phyloP scores from a whole-genome alignment of 2,113 vertebrate species.

The Romanogobio albipinnatus region DNA sequence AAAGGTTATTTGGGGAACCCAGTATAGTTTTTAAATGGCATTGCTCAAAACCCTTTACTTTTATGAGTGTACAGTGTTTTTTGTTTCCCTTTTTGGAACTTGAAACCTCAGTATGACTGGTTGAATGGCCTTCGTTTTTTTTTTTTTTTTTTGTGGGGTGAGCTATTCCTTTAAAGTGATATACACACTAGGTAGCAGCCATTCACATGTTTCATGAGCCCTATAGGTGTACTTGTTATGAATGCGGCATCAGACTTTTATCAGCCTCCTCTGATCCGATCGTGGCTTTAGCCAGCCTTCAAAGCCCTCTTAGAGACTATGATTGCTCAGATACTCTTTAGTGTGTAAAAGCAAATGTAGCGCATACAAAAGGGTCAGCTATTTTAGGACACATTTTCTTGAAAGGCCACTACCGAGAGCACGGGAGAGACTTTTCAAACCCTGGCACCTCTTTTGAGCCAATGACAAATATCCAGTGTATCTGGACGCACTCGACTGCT shows the following conservation, averaged over 20 bases:
- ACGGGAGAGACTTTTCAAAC: conserved; percentile 60
- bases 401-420: conserved; percentile 50
- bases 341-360: conserved; percentile 17
- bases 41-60: too few species aligned
- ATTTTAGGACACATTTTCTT: conserved; percentile 21
- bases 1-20: too few species aligned
- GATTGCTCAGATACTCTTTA: conserved; percentile 29
- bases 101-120: conserved; percentile 1
- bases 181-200: neutral
- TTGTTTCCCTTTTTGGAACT: neutral
- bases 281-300: neutral
- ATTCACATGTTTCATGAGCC: neutral
- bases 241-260: conserved; percentile 17
- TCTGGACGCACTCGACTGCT: conserved; percentile 66
- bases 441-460: conserved; percentile 65
- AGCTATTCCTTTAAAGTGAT: neutral
- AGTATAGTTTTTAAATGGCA: too few species aligned
- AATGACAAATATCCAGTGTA: conserved; percentile 73
- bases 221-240: neutral
- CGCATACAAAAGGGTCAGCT: conserved; percentile 14
- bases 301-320: conserved; percentile 5
- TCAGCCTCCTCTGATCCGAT: conserved; percentile 18
- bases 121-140: neutral
- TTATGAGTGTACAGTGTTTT: neutral
- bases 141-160: too few species aligned